A percentile compares a stretch with the other conserved stretches of the same genome.
Evolutionary conservation across 2,797 vertebrate species (phyloP).

Genomic region (Ctenosaura bakeri): DNA sequence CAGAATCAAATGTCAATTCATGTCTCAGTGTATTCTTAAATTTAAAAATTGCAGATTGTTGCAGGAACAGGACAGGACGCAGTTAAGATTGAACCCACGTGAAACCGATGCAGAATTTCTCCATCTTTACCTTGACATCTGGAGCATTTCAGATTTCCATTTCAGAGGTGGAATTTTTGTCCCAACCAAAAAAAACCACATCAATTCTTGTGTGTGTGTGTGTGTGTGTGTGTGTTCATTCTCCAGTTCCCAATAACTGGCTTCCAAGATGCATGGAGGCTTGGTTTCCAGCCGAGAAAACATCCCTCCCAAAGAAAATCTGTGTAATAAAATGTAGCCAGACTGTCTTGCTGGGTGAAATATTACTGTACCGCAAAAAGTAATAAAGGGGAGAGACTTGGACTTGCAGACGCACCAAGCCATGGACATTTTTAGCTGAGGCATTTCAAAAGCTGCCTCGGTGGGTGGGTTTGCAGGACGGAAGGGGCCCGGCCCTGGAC

Average conservation of each 20-base stretch:
- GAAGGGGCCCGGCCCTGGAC: neutral
- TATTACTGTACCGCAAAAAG: constrained; percentile 4
- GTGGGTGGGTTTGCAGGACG: neutral
- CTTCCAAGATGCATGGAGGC: neutral
- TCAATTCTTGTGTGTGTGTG: too few species aligned
- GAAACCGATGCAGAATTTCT: neutral
- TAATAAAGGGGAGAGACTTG: accelerated
- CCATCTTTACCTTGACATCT: neutral
- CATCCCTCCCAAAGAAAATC: neutral
- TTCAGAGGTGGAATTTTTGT: neutral
- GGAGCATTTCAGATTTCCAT: neutral
- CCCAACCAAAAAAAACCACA: neutral
- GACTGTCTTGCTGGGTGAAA: neutral
- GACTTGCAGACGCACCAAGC: neutral
- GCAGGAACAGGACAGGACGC: too few species aligned
- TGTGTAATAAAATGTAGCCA: neutral
- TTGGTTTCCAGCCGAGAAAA: neutral
- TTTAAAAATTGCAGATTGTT: neutral
- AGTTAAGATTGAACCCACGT: neutral
- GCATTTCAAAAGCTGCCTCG: constrained; percentile 7
- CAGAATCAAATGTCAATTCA: neutral
- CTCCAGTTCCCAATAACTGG: neutral
- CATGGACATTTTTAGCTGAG: neutral
- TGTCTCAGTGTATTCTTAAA: neutral
- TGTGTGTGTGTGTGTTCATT: too few species aligned